A percentile compares a stretch with the other conserved stretches of the same genome.
Evolutionary conservation across 2,113 vertebrate species (phyloP).

Genomic region (Eulacestoma nigropectus): DNA sequence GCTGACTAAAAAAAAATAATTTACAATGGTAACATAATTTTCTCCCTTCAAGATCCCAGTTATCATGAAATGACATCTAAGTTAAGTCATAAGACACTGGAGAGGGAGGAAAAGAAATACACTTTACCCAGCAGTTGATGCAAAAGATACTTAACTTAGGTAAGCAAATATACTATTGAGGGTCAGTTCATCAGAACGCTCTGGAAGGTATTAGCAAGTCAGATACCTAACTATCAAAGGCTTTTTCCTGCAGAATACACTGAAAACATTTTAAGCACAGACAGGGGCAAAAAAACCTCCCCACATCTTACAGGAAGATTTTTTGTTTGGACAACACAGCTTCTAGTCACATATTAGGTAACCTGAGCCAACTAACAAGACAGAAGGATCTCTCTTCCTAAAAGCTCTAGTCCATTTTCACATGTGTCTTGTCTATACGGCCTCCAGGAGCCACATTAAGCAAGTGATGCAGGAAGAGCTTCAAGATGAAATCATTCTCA

Average conservation of each 20-base stretch:
- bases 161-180: background rate
- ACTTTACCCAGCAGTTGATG: background rate
- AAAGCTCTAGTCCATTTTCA: background rate
- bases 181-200: background rate
- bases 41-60: background rate
- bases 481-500: background rate
- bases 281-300: background rate
- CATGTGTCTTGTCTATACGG: background rate
- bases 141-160: background rate
- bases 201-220: background rate
- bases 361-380: background rate
- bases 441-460: background rate
- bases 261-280: background rate
- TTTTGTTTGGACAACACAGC: background rate
- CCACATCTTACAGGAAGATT: background rate
- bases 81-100: background rate
- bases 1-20: background rate
- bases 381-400: background rate
- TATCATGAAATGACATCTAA: background rate
- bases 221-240: background rate
- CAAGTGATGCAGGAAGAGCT: slow-evolving; percentile 22
- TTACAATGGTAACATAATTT: background rate
- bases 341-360: background rate
- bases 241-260: background rate
- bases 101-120: background rate